Base-by-base conservation (phyloP, 2,888 invertebrate species). In the Acanthosepion pharaonis region DNA sequence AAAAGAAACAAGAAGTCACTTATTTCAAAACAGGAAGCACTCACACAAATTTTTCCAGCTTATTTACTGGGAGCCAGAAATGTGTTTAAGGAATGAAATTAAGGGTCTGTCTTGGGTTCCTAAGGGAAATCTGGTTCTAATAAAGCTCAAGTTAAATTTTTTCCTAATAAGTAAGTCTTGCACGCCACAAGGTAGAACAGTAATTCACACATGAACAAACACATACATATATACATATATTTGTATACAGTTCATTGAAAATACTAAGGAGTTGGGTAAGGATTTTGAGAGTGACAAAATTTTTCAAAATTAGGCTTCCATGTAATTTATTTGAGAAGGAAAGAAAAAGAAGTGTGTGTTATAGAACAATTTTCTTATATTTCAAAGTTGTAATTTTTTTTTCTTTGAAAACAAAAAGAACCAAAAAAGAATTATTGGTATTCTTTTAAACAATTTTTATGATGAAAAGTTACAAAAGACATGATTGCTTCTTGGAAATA, bases 161-260 rank as follows among this genome's bases (percentile, higher is more conserved):
- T 78, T 78, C 78, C 78, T 78, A 78, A 78, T 78, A 78, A 78
- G 78, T 78, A 78, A 78, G 78, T 33, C 78, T 78, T n/a, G 78
- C n/a, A 78, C n/a, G 78, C 78, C 78, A 78, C 78, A 78, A 78
- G n/a, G 78, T 78, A 78, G 11, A 78, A 78, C n/a, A n/a, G 78
- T 78, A 78, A n/a, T 78, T 33, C 33, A 78, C 5, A n/a, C n/a
- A 78, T n/a, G 11, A 9, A 33, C 15, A 78, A 0, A 78, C 3
- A 64, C 15, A n/a, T n/a, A n/a, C 11, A n/a, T 15, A 78, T n/a
- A n/a, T 78, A n/a, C 15, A 11, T n/a, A n/a, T 59, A 59, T 59
- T 59, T 18, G 59, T 20, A 23, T 59, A 59, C 59, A 59, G 59
- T 59, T 59, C 25, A 78, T 78, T 59, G 59, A 78, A n/a, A 78